Percentiles rank a stretch among this genome's conserved stretches.
phyloP scores from a whole-genome alignment of 1,140 invertebrate species.

The Orius laevigatus region DNA sequence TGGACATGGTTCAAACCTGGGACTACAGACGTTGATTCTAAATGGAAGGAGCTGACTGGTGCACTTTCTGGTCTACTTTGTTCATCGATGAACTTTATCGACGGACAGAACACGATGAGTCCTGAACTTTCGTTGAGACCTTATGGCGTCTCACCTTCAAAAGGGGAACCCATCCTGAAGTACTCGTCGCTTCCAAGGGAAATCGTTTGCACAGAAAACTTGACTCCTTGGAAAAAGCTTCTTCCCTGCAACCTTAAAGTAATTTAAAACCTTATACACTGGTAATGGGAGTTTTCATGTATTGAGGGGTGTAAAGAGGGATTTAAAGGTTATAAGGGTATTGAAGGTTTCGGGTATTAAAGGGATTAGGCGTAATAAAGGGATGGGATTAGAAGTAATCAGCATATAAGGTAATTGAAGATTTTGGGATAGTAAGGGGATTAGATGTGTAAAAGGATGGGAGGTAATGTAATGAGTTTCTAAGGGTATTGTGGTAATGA shows the following conservation, averaged over 20 bases:
- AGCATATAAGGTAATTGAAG: too few relatives aligned
- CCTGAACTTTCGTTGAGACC: conserved; percentile 73
- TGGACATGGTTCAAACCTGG: conserved; percentile 73
- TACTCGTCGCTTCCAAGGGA: conserved; percentile 85
- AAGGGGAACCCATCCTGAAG: conserved; percentile 40
- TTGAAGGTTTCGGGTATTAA: too few relatives aligned
- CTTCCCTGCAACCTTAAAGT: conserved; percentile 77
- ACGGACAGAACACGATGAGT: conserved; percentile 67
- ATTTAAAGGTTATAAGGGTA: too few relatives aligned
- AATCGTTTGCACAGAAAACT: conserved; percentile 95
- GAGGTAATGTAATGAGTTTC: too few relatives aligned
- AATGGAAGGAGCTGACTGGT: conserved; percentile 77
- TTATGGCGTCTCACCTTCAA: conserved; percentile 39
- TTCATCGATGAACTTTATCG: conserved; percentile 91
- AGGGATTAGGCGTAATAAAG: too few relatives aligned
- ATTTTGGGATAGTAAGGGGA: too few relatives aligned
- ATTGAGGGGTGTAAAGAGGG: too few relatives aligned
- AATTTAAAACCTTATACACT: conserved; percentile 13
- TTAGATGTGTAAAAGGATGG: too few relatives aligned
- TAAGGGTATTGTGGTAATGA: too few relatives aligned
- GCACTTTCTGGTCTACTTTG: conserved; percentile 86
- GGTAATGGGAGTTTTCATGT: too few relatives aligned
- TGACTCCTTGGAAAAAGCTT: conserved; percentile 95
- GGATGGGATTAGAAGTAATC: too few relatives aligned
- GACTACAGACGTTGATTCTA: conserved; percentile 44